A percentile compares a stretch with the other conserved stretches of the same genome.
phyloP scores from a whole-genome alignment of 2,888 invertebrate genomes.

The Mylabris sibirica region DNA sequence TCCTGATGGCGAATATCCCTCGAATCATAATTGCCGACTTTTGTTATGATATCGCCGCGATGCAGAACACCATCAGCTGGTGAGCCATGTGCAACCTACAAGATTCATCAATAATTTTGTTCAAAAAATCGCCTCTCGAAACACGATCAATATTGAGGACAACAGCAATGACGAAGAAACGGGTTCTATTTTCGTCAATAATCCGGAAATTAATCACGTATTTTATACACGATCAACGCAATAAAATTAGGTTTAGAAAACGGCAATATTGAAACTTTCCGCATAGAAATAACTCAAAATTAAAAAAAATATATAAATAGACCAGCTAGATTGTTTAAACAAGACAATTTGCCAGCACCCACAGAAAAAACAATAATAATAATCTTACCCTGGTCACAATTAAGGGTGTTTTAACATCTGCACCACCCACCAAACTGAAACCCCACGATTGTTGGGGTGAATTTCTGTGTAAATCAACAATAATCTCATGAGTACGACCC shows the following conservation, averaged over 20 bases:
- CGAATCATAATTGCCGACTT: constrained; percentile 89
- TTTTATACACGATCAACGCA: background rate
- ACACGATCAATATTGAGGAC: background rate
- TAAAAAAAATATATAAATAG: background rate
- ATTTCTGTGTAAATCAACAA: constrained; percentile 76
- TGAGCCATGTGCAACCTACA: constrained; percentile 85
- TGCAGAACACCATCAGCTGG: constrained; percentile 86
- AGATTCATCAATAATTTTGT: background rate
- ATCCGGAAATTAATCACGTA: background rate
- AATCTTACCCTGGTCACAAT: constrained; percentile 85
- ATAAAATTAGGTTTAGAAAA: background rate
- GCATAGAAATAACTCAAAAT: background rate
- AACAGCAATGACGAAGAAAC: background rate
- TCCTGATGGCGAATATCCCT: constrained; percentile 88
- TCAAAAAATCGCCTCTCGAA: background rate
- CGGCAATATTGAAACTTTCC: background rate
- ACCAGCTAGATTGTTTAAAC: background rate
- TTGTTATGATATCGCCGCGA: constrained; percentile 89
- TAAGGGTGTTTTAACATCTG: constrained; percentile 85
- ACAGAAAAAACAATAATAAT: background rate
- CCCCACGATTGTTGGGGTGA: constrained; percentile 82
- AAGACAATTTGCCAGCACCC: background rate
- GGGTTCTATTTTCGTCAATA: background rate
- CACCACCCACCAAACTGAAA: constrained; percentile 85
- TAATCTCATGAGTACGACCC: constrained; percentile 79